Evolutionary conservation across 2,113 vertebrate genomes (phyloP).

Genomic region (Azemiops feae): DNA sequence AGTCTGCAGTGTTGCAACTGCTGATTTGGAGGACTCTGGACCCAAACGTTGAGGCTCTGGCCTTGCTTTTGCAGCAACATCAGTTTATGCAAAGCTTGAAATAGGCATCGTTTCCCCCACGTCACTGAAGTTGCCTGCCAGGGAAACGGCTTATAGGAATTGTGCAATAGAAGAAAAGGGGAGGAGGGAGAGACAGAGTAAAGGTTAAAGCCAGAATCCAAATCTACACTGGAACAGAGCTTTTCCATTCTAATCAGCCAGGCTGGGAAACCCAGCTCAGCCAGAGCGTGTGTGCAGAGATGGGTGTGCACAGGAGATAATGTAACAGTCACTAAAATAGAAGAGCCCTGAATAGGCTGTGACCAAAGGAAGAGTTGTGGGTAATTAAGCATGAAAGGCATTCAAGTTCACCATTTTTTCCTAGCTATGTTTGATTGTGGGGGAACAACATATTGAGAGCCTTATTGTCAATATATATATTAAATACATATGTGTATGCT

Average conservation of each 20-base stretch:
- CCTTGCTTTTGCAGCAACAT: fast-evolving
- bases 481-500: neutral
- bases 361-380: slow-evolving; percentile 41
- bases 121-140: neutral
- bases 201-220: slow-evolving; percentile 32
- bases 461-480: neutral
- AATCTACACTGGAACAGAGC: slow-evolving; percentile 11
- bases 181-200: slow-evolving; percentile 36
- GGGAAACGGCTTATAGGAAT: slow-evolving; percentile 32
- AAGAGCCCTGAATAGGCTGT: slow-evolving; percentile 56
- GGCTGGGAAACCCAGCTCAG: slow-evolving; percentile 31
- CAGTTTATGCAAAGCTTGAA: neutral
- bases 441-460: neutral
- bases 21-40: neutral
- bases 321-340: slow-evolving; percentile 21
- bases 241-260: slow-evolving; percentile 4
- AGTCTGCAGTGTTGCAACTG: neutral
- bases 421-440: neutral
- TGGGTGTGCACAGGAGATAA: neutral
- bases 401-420: neutral
- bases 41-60: neutral
- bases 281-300: neutral
- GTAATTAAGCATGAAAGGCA: neutral
- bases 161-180: slow-evolving; percentile 23
- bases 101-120: neutral